Base-by-base conservation (phyloP, 2,888 invertebrate species). In the Elegia similella region DNA sequence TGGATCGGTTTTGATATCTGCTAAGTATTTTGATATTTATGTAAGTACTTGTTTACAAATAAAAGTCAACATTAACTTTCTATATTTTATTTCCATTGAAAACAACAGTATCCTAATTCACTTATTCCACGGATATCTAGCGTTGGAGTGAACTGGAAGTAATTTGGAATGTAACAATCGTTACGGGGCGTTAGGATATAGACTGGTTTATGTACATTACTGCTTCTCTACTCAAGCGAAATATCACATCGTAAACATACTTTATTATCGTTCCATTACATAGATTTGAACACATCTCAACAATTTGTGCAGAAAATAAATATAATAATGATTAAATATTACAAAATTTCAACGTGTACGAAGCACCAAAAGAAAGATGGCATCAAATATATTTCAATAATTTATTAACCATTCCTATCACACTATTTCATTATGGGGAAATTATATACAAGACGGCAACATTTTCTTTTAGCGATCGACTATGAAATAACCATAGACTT, bases 1-100 rank as follows among this genome's bases (percentile, higher is more conserved):
- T n/a, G n/a, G n/a, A n/a, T n/a, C n/a, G n/a, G n/a, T n/a, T n/a
- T n/a, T n/a, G n/a, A n/a, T n/a, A n/a, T n/a, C n/a, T n/a, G n/a
- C n/a, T n/a, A n/a, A 23, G 5, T 23, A 23, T 23, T 2, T 23
- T 2, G 5, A 5, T 23, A 23, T 5, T 3, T 23, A 23, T 23
- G 23, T 23, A 23, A 5, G 23, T 23, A 23, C 23, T 3, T 23
- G 5, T 23, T 23, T 23, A 23, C 23, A 29, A 42, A 43, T 30
- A 43, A 42, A 16, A 50, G 30, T 38, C 43, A 7, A 66, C 79
- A 72, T 73, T 65, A 84, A 84, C 82, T 86, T 83, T 86, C 80
- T 86, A 87, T 86, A 84, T 59, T 76, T 88, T 86, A 86, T 84
- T 88, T 85, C 83, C 84, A 84, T 84, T 84, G 81, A 86, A 83